Evolutionary conservation across 1,140 invertebrate species (phyloP), one percentile per base, ranked within the genome.

Genomic region (Triops cancriformis): DNA sequence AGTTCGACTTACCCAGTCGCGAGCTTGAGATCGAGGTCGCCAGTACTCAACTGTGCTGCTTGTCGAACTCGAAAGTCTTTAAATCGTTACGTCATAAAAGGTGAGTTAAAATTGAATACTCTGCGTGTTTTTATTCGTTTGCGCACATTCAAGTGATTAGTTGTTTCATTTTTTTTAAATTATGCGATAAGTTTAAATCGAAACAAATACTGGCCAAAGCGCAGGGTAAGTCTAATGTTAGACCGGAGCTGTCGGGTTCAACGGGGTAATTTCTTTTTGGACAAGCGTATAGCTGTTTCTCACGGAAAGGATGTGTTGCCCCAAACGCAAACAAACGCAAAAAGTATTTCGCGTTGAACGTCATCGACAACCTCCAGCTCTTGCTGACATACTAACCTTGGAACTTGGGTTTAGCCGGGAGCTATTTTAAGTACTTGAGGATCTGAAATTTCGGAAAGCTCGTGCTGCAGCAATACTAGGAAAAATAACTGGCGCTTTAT

Each of bases 311-410:
- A 64, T 23, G 51, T 64, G 51, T 64, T 64, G 51, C 51, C 51
- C 51, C 51, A 64, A 64, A 64, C 18, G 51, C 51, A 64, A 64
- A 64, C 51, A 64, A 64, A 23, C 51, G 23, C 51, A 64, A 64
- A 64, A 64, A 64, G 51, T 14, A 64, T 64, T 64, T 64, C 23
- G 51, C 51, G 10, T 64, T 64, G 10, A 64, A 23, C 51, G 23
- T 64, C 51, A 23, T 23, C 51, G 18, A 18, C 51, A n/a, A 18
- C 51, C 51, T 64, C 51, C 51, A 9, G 23, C 18, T 64, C 23
- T 64, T 23, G 51, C 51, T 64, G 51, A 64, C 51, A 64, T 64
- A 64, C 51, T 64, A 64, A 64, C 51, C 51, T 64, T 64, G 51
- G 51, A 64, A 64, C 51, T 64, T 64, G 51, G 23, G 51, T 18